A percentile compares a stretch with the other conserved stretches of the same genome.
phyloP scores from a whole-genome alignment of 2,113 vertebrate genomes.

The Vanacampus margaritifer region DNA sequence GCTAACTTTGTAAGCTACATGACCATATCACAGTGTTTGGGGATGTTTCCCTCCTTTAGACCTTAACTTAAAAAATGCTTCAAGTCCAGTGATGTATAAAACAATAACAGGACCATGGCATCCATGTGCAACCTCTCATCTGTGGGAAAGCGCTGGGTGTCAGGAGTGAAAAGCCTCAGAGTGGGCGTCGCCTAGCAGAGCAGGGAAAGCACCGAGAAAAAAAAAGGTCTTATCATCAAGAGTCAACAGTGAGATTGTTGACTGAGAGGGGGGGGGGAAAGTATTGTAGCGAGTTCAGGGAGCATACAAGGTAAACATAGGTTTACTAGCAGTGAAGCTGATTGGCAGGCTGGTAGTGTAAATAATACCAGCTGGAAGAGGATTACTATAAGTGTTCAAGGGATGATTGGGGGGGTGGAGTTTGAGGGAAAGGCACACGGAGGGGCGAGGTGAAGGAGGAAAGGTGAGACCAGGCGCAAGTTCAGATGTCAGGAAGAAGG shows the following conservation, averaged over 20 bases:
- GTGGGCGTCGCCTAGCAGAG: slow-evolving; percentile 57
- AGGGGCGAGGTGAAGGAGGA: slow-evolving; percentile 27
- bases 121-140: slow-evolving; percentile 43
- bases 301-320: slow-evolving; percentile 18
- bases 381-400: not conserved
- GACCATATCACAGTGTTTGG: slow-evolving; percentile 65
- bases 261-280: not conserved
- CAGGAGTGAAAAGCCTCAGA: slow-evolving; percentile 62
- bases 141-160: slow-evolving; percentile 31
- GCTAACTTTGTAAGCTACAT: slow-evolving; percentile 26
- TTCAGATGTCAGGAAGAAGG: slow-evolving; percentile 26
- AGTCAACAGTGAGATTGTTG: slow-evolving; percentile 24
- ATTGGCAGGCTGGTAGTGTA: slow-evolving; percentile 14
- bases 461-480: slow-evolving; percentile 31
- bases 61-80: slow-evolving; percentile 26
- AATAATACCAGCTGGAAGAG: slow-evolving; percentile 10
- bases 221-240: slow-evolving; percentile 41
- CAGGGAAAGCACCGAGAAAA: slow-evolving; percentile 54
- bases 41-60: slow-evolving; percentile 42
- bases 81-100: slow-evolving; percentile 30
- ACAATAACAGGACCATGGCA: slow-evolving; percentile 42
- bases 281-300: slow-evolving; percentile 23
- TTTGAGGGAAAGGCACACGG: slow-evolving; percentile 65
- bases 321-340: slow-evolving; percentile 10
- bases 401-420: slow-evolving; percentile 14